phyloP scores from a whole-genome alignment of 1,140 invertebrate genomes.

The Bombus confusus region DNA sequence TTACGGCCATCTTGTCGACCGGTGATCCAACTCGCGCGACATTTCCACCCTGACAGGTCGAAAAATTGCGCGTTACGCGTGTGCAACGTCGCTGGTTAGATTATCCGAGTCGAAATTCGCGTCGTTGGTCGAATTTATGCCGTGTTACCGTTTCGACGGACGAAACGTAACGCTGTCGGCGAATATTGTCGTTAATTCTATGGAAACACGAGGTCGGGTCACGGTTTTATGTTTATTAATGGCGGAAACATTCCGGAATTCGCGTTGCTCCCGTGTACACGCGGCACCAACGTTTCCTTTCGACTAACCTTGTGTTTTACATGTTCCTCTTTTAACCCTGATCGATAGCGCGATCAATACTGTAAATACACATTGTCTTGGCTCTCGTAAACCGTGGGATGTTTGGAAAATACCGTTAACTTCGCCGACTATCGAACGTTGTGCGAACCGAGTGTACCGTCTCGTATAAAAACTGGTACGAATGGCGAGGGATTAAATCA shows the following conservation, averaged over 20 bases:
- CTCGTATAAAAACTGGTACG: background rate
- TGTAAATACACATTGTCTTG: conserved; percentile 48
- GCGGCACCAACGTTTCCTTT: conserved; percentile 2
- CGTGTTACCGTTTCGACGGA: conserved; percentile 9
- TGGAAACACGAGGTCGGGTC: conserved; percentile 32
- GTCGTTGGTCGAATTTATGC: background rate
- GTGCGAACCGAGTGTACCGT: background rate
- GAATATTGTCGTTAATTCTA: conserved; percentile 24
- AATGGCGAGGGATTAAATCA: no score
- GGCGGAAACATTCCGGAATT: conserved; percentile 28
- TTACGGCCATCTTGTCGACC: background rate
- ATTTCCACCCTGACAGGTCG: conserved; percentile 11
- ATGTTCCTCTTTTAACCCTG: conserved; percentile 12
- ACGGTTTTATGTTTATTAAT: conserved; percentile 60
- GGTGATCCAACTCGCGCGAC: background rate
- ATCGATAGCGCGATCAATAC: conserved; percentile 45
- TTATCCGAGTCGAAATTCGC: background rate
- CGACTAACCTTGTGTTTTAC: background rate
- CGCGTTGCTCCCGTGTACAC: background rate
- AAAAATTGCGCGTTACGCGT: background rate
- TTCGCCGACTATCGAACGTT: background rate
- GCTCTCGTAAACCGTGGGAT: conserved; percentile 16
- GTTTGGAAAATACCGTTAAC: conserved; percentile 62
- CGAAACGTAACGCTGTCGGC: background rate
- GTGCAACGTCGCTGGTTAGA: no score